Base-by-base conservation (phyloP, 1,140 invertebrate species). In the Holcopasites calliopsidis region DNA sequence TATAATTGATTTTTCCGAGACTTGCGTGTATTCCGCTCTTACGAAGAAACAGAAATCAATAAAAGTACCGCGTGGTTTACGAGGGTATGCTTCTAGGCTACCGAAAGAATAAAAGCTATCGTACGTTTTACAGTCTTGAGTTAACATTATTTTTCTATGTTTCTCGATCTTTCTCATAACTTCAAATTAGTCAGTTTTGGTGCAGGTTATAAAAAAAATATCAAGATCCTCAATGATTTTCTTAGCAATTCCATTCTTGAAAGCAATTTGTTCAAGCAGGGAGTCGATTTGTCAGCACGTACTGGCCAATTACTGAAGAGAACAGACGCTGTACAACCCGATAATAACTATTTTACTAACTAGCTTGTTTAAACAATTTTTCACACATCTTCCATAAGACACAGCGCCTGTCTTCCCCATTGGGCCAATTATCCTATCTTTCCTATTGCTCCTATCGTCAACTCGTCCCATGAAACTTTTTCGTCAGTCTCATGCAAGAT, bases 401-500 rank as follows among this genome's bases (percentile, higher is more conserved):
- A n/a, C n/a, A n/a, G n/a, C n/a, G n/a, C n/a, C n/a, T n/a, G n/a
- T n/a, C n/a, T n/a, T n/a, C n/a, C n/a, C n/a, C n/a, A n/a, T n/a
- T n/a, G n/a, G n/a, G n/a, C n/a, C n/a, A n/a, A n/a, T 61, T 21
- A 47, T 58, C 54, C 52, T 31, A 28, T 50, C 33, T 1, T 28
- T 54, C 49, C 47, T 54, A 40, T 23, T 42, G 38, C 47, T 50
- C 40, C 40, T 49, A 40, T 40, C 18, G 42, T 49, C 47, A 47
- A 35, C 50, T 55, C 61, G 33, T 21, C 54, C 31, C 38, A 28
- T 58, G 58, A 62, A 35, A 72, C 58, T 64, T 26, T 57, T 35
- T 38, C n/a, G 11, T 26, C 54, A 26, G 35, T 76, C 47, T 50
- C 61, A 77, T 60, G 74, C 68, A 68, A 54, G 54, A 66, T 69